phyloP scores from a whole-genome alignment of 2,797 vertebrate species.

The Manis javanica region DNA sequence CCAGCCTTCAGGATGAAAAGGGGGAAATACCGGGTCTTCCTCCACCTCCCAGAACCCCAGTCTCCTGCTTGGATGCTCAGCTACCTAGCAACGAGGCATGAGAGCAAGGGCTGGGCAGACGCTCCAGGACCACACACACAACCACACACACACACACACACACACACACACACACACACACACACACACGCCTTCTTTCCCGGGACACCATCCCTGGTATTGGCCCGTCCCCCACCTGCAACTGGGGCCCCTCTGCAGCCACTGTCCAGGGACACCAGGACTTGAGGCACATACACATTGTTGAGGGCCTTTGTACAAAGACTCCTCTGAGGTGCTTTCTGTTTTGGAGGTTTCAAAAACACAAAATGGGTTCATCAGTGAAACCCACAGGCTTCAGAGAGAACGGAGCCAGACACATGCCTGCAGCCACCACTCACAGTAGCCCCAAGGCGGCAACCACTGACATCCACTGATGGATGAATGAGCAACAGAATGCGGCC shows the following conservation, averaged over 20 bases:
- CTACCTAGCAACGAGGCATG: slow-evolving; percentile 65
- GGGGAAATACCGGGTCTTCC: background rate
- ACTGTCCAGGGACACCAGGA: background rate
- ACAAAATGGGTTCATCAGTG: too few relatives aligned
- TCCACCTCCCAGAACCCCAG: background rate
- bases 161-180: background rate
- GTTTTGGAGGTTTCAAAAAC: background rate
- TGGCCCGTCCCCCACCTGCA: too few relatives aligned
- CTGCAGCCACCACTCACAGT: too few relatives aligned
- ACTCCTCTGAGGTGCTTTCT: too few relatives aligned
- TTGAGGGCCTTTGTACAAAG: background rate
- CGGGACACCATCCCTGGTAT: too few relatives aligned
- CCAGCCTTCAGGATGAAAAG: background rate
- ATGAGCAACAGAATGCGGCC: too few relatives aligned
- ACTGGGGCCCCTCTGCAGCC: too few relatives aligned
- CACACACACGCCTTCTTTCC: background rate
- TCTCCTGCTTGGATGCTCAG: background rate
- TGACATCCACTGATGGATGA: accelerated
- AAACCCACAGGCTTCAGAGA: accelerated
- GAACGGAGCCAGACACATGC: background rate
- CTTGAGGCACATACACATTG: background rate
- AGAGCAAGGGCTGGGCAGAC: background rate
- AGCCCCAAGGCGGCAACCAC: too few relatives aligned
- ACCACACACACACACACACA: too few relatives aligned
- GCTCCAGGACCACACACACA: background rate